phyloP scores from a whole-genome alignment of 2,888 invertebrate genomes.

The Barypeithes pellucidus region DNA sequence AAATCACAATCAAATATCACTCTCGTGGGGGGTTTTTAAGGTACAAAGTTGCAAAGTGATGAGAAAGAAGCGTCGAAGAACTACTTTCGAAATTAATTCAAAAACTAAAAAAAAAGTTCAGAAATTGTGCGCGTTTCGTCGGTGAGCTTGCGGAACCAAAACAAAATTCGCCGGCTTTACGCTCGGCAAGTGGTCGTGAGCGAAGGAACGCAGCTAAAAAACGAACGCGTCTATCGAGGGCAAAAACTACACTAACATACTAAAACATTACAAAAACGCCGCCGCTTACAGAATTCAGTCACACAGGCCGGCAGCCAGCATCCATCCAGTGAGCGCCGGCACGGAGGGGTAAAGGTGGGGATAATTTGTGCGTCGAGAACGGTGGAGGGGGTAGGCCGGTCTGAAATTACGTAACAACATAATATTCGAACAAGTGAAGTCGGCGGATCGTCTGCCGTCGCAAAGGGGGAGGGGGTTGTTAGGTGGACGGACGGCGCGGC shows the following conservation, averaged over 20 bases:
- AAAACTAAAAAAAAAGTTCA: slow-evolving; percentile 16
- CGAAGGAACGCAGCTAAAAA: slow-evolving; percentile 50
- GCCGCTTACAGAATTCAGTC: slow-evolving; percentile 60
- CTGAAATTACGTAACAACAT: slow-evolving; percentile 53
- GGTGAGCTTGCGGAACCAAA: slow-evolving; percentile 31
- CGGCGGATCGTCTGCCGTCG: slow-evolving; percentile 52
- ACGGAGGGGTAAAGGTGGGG: slow-evolving; percentile 50
- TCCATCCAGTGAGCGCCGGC: slow-evolving; percentile 47
- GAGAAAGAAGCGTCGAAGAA: slow-evolving; percentile 29
- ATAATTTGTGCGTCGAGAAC: slow-evolving; percentile 52
- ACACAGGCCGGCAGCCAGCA: slow-evolving; percentile 62
- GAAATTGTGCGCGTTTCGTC: slow-evolving; percentile 27
- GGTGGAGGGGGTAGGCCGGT: slow-evolving; percentile 44
- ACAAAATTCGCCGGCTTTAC: slow-evolving; percentile 38
- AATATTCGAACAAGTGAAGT: slow-evolving; percentile 54
- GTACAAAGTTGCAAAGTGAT: slow-evolving; percentile 46
- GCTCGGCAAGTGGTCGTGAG: slow-evolving; percentile 41
- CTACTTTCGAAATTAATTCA: not conserved
- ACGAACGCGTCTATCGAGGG: slow-evolving; percentile 65
- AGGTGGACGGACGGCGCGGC: slow-evolving; percentile 35
- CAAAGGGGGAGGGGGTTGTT: slow-evolving; percentile 28
- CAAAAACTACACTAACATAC: slow-evolving; percentile 70
- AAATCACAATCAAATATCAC: slow-evolving; percentile 54
- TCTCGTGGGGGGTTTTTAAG: slow-evolving; percentile 46
- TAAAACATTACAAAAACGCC: slow-evolving; percentile 69